phyloP scores from a whole-genome alignment of 1,140 invertebrate genomes.

The Drosophila seguyi region DNA sequence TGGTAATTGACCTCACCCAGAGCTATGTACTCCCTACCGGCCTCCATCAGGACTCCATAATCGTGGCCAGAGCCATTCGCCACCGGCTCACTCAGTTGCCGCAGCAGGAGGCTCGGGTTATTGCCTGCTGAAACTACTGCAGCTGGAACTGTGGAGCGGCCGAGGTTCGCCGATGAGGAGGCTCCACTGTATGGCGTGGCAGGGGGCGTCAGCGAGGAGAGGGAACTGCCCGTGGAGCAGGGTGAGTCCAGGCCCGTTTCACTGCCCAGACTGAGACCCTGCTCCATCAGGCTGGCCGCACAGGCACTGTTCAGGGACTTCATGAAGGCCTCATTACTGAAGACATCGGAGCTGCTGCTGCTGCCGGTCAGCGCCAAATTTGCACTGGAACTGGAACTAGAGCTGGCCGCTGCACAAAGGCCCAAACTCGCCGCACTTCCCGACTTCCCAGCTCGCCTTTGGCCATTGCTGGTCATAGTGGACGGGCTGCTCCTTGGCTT shows the following conservation, averaged over 20 bases:
- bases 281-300: slow-evolving; percentile 73
- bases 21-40: slow-evolving; percentile 71
- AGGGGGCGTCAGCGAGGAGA: slow-evolving; percentile 79
- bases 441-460: slow-evolving; percentile 31
- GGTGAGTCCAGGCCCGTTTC: slow-evolving; percentile 77
- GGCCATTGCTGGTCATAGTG: slow-evolving; percentile 13
- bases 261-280: slow-evolving; percentile 54
- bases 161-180: slow-evolving; percentile 9
- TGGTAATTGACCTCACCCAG: slow-evolving; percentile 66
- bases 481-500: slow-evolving; percentile 24
- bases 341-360: slow-evolving; percentile 57
- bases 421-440: slow-evolving; percentile 17
- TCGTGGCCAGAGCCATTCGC: slow-evolving; percentile 32
- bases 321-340: slow-evolving; percentile 81
- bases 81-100: slow-evolving; percentile 67
- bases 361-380: slow-evolving; percentile 5
- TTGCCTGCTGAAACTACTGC: slow-evolving; percentile 20
- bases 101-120: slow-evolving; percentile 58
- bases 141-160: slow-evolving; percentile 5
- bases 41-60: slow-evolving; percentile 69
- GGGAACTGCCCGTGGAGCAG: slow-evolving; percentile 76
- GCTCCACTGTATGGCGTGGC: slow-evolving; percentile 72
- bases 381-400: slow-evolving; percentile 13
- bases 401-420: slow-evolving; percentile 17
- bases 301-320: slow-evolving; percentile 80